These are phyloP conservation scores for Eurytoma californica DNA, from an alignment of 2,888 invertebrate species.

Conservation along the genomic window DNA sequence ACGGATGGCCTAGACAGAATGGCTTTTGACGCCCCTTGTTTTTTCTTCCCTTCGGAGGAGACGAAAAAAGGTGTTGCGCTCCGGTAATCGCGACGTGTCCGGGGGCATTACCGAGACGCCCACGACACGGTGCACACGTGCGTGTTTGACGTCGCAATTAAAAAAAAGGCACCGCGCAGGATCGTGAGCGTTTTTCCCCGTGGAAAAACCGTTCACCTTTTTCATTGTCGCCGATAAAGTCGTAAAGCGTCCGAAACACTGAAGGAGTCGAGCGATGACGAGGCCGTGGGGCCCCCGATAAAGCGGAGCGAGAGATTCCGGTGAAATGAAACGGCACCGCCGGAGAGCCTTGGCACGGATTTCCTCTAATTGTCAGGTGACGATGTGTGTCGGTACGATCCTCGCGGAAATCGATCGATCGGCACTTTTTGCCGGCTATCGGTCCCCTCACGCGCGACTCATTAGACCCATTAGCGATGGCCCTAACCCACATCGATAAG, in stretches of 20 bases:
- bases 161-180: background rate
- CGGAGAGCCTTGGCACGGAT: too few relatives aligned
- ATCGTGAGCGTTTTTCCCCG: background rate
- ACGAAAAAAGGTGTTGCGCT: slow-evolving; percentile 1
- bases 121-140: background rate
- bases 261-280: too few relatives aligned
- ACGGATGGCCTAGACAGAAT: slow-evolving; percentile 10
- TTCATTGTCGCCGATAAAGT: too few relatives aligned
- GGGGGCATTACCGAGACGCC: slow-evolving; percentile 13
- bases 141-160: slow-evolving; percentile 16
- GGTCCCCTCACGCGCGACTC: background rate
- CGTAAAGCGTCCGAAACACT: too few relatives aligned
- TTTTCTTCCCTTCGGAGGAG: background rate
- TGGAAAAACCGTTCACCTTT: too few relatives aligned
- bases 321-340: too few relatives aligned
- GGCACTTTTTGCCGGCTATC: slow-evolving; percentile 10
- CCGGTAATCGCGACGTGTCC: slow-evolving; percentile 16
- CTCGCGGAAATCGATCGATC: slow-evolving; percentile 30
- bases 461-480: background rate
- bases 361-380: background rate
- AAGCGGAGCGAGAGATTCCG: too few relatives aligned
- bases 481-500: slow-evolving; percentile 41
- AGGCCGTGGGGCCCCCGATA: too few relatives aligned
- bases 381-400: background rate
- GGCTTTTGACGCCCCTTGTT: slow-evolving; percentile 12